Base-by-base conservation (phyloP, 2,113 vertebrate genomes). In the Poeciliopsis turrubarensis region DNA sequence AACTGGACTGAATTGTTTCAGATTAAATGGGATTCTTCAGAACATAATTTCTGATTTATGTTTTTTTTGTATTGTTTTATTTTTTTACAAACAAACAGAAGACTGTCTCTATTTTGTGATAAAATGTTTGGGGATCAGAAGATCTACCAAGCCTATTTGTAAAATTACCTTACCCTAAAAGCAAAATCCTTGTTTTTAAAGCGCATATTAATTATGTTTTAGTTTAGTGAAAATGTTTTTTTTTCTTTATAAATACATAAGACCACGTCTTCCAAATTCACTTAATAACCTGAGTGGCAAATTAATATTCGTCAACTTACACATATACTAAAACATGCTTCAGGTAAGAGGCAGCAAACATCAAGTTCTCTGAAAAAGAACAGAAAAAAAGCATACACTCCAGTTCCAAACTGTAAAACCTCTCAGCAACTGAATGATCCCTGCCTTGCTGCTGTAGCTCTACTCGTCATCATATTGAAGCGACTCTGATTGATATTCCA, bases 401-500 rank as follows among this genome's bases (percentile, higher is more conserved):
- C 67, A 65, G 80, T 75, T 60, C 41, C 8, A 37, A 65, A 47
- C 86, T 76, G 70, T 87, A 70, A 87, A 90, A 87, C 84, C 84
- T 78, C 60, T 88, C 86, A 86, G 73, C 70, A 73, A 61, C 75
- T 77, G 79, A 87, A 82, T 87, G 79, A 83, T 90, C 86, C 17
- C 44, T 47, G 44, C 44, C 44, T 19, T 47, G 44, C 17, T 90
- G 82, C 80, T 88, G 17, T 80, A 85, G 88, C 87, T 89, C 78
- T 83, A 86, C 86, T 82, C 88, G 87, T 91, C 87, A 80, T 86
- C 86, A 83, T 88, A 83, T 72, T 77, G 78, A 74, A 86, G 72
- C 63, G 70, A 74, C 72, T 86, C 70, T 89, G 88, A 92, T 87
- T 89, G 80, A 93, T 93, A 86, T 87, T 88, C 79, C 77, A 25